These are phyloP conservation scores for Porites evermanni DNA, from an alignment of 92 coral and sea anemone genomes.

Conservation along the genomic window DNA sequence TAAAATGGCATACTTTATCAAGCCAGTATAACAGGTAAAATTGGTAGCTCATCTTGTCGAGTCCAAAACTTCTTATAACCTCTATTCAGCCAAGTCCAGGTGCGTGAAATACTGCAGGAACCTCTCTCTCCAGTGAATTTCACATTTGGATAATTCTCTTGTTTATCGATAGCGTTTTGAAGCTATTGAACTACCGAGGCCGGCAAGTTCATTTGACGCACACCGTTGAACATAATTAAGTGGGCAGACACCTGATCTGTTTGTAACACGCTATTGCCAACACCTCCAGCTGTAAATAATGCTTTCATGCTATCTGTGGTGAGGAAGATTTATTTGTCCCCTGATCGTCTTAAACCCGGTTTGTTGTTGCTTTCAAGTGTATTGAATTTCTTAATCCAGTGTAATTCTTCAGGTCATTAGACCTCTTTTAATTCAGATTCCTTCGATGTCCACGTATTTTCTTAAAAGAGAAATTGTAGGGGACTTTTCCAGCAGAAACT, in stretches of 20 bases:
- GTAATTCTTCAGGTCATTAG: no score
- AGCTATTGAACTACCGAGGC: no score
- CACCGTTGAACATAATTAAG: no score
- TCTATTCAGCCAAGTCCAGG: no score
- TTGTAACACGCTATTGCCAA: neutral
- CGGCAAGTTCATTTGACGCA: no score
- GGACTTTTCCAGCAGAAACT: neutral
- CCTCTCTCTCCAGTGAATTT: neutral
- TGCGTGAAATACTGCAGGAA: no score
- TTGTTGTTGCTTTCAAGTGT: neutral
- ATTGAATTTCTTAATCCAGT: no score
- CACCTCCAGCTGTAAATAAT: neutral
- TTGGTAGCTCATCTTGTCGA: neutral
- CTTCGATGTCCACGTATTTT: neutral
- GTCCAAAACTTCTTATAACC: no score
- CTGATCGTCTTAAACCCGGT: neutral
- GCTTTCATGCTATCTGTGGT: no score
- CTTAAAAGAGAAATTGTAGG: no score
- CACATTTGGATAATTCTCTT: neutral
- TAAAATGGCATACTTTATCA: neutral
- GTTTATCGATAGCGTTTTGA: neutral
- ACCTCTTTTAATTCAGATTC: neutral
- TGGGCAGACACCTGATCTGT: neutral
- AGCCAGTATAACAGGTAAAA: neutral
- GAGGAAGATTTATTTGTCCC: neutral